Percentiles rank a stretch among this genome's conserved stretches.
phyloP scores from a whole-genome alignment of 1,140 invertebrate genomes.

The Drosophila tsacasi region DNA sequence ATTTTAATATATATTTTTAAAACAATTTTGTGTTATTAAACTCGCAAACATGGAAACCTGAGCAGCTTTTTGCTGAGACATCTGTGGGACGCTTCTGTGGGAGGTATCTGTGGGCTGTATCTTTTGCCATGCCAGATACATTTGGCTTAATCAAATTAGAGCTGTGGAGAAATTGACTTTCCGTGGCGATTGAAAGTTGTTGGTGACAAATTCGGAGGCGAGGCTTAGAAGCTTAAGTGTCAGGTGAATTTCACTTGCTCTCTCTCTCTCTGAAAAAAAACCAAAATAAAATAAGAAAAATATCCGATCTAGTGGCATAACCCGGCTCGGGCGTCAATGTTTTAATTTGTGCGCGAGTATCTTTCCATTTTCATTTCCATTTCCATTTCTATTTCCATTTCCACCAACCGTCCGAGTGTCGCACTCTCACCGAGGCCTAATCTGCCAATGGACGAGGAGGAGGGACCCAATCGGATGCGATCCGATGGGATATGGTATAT shows the following conservation, averaged over 20 bases:
- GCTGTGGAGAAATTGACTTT: conserved; percentile 38
- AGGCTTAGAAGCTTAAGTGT: conserved; percentile 39
- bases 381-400: conserved; percentile 49
- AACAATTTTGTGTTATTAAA: not conserved
- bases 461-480: conserved; percentile 18
- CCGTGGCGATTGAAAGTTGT: conserved; percentile 30
- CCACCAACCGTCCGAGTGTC: conserved; percentile 40
- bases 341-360: conserved; percentile 66
- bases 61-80: no score
- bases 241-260: conserved; percentile 69
- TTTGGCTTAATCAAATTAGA: conserved; percentile 18
- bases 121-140: conserved; percentile 1
- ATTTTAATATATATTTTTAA: not conserved
- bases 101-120: not conserved
- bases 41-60: no score
- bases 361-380: conserved; percentile 38
- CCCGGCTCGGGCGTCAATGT: conserved; percentile 27
- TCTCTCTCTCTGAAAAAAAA: not conserved
- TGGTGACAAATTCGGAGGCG: conserved; percentile 37
- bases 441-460: conserved; percentile 36
- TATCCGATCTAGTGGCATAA: conserved; percentile 37
- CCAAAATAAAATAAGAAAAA: not conserved
- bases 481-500: conserved; percentile 13
- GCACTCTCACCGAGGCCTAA: conserved; percentile 73
- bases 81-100: not conserved